phyloP scores from a whole-genome alignment of 2,888 invertebrate species.

The Copidosoma aretas region DNA sequence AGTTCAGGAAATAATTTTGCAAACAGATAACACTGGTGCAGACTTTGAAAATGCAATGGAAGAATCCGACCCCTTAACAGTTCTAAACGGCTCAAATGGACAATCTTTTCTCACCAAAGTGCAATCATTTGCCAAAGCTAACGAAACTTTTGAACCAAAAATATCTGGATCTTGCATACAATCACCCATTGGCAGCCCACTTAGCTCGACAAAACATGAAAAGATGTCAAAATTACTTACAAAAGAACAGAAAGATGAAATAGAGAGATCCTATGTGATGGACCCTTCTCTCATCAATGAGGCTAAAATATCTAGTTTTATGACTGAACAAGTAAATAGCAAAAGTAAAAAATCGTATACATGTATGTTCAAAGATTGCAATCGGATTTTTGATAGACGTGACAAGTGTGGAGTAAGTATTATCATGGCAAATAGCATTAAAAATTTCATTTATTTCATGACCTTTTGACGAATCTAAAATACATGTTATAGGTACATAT shows the following conservation, averaged over 20 bases:
- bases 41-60: conserved; percentile 22
- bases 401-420: conserved; percentile 53
- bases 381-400: conserved; percentile 46
- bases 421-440: conserved; percentile 9
- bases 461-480: neutral
- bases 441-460: conserved; percentile 2
- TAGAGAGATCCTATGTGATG: conserved; percentile 50
- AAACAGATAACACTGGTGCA: conserved; percentile 24
- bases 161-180: conserved; percentile 5
- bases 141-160: conserved; percentile 7
- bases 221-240: conserved; percentile 54
- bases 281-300: conserved; percentile 51
- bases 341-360: conserved; percentile 46
- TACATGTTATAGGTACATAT: conserved; percentile 50
- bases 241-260: conserved; percentile 50
- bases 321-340: conserved; percentile 38
- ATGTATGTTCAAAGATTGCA: conserved; percentile 51
- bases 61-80: neutral
- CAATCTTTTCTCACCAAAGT: conserved; percentile 31
- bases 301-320: conserved; percentile 13
- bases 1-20: conserved; percentile 39
- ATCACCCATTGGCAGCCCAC: conserved; percentile 22
- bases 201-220: conserved; percentile 42
- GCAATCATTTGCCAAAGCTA: conserved; percentile 28
- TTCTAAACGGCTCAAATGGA: conserved; percentile 7